Evolutionary conservation across 2,797 vertebrate genomes (phyloP).

Genomic region (Gymnocypris eckloni): DNA sequence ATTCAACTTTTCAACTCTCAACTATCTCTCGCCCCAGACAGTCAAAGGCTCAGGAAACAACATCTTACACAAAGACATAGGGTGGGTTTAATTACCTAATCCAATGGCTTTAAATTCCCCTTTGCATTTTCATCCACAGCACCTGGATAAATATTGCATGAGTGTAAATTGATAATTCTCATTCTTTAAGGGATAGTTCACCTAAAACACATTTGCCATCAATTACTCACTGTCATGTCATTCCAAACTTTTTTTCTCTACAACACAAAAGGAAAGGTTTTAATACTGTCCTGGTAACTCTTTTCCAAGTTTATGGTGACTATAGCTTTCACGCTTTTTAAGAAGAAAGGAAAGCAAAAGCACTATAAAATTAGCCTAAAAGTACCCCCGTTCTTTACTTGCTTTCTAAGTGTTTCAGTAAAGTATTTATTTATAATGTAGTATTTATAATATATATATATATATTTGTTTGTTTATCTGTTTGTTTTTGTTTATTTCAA

Average conservation of each 20-base stretch:
- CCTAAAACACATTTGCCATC: neutral
- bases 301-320: neutral
- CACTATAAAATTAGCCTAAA: neutral
- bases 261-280: neutral
- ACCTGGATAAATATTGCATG: neutral
- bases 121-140: neutral
- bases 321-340: neutral
- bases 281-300: neutral
- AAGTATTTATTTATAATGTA: neutral
- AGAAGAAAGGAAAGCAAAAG: neutral
- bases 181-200: neutral
- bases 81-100: slow-evolving; percentile 7
- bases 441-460: too few relatives aligned
- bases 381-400: neutral
- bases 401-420: neutral
- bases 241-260: neutral
- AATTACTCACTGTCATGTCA: neutral
- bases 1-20: slow-evolving; percentile 72
- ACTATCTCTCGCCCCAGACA: slow-evolving; percentile 57
- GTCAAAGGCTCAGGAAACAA: slow-evolving; percentile 13
- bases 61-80: slow-evolving; percentile 10
- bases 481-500: neutral
- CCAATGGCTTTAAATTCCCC: neutral
- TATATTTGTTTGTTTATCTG: too few relatives aligned
- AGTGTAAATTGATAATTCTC: neutral